phyloP scores from a whole-genome alignment of 2,888 invertebrate genomes.

The Tipula confusa region DNA sequence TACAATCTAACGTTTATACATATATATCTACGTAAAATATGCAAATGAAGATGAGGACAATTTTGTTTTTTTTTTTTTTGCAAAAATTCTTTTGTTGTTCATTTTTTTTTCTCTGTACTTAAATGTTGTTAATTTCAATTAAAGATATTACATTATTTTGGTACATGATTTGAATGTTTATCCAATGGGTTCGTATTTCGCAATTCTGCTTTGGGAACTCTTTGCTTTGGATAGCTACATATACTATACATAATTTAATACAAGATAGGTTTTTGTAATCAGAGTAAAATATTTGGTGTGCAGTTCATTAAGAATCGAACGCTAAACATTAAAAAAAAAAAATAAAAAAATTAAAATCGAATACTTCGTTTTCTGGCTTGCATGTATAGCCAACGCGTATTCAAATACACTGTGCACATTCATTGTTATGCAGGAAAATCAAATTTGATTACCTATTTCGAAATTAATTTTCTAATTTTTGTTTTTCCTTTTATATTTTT shows the following conservation, averaged over 20 bases:
- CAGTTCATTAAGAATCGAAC: neutral
- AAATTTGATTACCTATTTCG: neutral
- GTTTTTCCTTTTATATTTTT: neutral
- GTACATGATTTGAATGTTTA: slow-evolving; percentile 17
- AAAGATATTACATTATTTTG: slow-evolving; percentile 14
- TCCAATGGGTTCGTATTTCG: neutral
- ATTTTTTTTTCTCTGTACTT: neutral
- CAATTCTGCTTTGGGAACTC: neutral
- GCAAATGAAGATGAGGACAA: slow-evolving; percentile 28
- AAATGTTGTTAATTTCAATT: slow-evolving; percentile 25
- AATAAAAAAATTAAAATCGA: neutral
- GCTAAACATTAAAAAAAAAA: neutral
- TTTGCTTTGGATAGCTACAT: neutral
- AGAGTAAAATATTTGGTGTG: neutral
- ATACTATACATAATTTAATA: no score
- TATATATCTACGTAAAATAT: no score
- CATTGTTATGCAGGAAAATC: neutral
- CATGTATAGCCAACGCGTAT: neutral
- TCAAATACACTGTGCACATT: no score
- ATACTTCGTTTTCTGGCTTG: neutral
- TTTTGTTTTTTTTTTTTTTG: slow-evolving; percentile 5
- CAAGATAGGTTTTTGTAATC: neutral
- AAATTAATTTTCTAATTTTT: neutral
- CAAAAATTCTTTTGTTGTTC: neutral
- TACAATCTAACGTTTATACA: neutral